A percentile compares a stretch with the other conserved stretches of the same genome.
Evolutionary conservation across 1,140 invertebrate species (phyloP).

Genomic region (Bombus fervidus): DNA sequence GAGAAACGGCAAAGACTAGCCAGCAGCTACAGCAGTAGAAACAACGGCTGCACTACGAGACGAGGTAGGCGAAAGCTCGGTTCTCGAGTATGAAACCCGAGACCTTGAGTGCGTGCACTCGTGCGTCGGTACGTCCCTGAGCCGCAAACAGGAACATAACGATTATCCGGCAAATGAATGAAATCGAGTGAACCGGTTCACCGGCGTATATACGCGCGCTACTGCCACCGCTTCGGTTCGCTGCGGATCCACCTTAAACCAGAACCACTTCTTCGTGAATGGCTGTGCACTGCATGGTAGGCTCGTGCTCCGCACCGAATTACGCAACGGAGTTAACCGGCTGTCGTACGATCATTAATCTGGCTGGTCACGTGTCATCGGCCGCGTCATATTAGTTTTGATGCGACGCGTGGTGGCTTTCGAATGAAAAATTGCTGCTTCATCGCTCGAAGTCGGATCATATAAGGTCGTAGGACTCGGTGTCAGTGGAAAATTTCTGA

Average conservation of each 20-base stretch:
- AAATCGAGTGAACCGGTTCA: constrained; percentile 73
- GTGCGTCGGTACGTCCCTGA: constrained; percentile 69
- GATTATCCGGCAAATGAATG: constrained; percentile 79
- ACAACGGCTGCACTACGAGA: background rate
- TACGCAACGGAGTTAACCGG: constrained; percentile 27
- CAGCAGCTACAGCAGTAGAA: background rate
- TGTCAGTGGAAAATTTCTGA: background rate
- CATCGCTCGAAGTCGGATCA: background rate
- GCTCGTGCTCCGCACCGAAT: constrained; percentile 46
- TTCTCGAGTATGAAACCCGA: constrained; percentile 19
- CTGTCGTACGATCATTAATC: constrained; percentile 44
- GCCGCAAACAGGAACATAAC: constrained; percentile 77
- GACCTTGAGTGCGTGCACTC: constrained; percentile 69
- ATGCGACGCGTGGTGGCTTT: background rate
- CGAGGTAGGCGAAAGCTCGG: background rate
- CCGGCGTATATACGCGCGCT: constrained; percentile 19
- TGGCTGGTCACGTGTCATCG: constrained; percentile 2
- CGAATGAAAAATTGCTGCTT: constrained; percentile 4
- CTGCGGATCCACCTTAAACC: constrained; percentile 53
- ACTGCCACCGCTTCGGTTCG: constrained; percentile 9
- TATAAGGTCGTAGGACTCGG: background rate
- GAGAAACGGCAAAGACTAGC: constrained; percentile 2
- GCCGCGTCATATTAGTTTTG: background rate
- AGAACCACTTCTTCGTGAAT: constrained; percentile 57
- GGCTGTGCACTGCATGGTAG: constrained; percentile 29